These are phyloP conservation scores for Sinosuthora webbiana DNA, from an alignment of 2,113 vertebrate species.

Conservation along the genomic window DNA sequence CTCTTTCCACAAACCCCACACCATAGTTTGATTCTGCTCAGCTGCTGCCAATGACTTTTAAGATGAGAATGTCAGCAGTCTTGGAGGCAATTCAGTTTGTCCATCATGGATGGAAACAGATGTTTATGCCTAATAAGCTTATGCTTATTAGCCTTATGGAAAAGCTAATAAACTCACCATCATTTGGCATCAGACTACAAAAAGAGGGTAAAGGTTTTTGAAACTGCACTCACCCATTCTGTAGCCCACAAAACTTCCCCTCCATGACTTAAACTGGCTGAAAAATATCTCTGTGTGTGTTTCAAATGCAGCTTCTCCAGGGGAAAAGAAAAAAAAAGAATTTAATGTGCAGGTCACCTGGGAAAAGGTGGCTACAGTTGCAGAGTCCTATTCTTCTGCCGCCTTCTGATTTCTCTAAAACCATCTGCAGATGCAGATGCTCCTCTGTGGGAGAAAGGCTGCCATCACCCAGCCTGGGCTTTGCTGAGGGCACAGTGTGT, in stretches of 20 bases:
- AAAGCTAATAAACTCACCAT: background rate
- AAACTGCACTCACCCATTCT: background rate
- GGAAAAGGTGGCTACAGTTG: background rate
- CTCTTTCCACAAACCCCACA: background rate
- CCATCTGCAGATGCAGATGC: background rate
- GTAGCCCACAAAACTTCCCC: background rate
- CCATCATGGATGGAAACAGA: background rate
- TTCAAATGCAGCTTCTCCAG: background rate
- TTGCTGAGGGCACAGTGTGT: accelerated
- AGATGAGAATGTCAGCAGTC: background rate
- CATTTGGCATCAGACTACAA: background rate
- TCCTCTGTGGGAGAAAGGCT: background rate
- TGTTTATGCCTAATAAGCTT: background rate
- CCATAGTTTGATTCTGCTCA: background rate
- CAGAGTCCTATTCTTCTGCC: background rate
- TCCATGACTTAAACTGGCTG: background rate
- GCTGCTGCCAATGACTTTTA: background rate
- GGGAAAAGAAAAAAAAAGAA: background rate
- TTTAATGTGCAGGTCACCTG: background rate
- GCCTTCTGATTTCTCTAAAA: background rate
- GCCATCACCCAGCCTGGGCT: background rate
- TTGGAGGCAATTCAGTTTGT: background rate
- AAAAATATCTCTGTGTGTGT: background rate
- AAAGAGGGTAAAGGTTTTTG: background rate
- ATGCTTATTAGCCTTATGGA: background rate